Evolutionary conservation across 2,797 vertebrate genomes (phyloP), one percentile per base, ranked within the genome.

Genomic region (Falco biarmicus): DNA sequence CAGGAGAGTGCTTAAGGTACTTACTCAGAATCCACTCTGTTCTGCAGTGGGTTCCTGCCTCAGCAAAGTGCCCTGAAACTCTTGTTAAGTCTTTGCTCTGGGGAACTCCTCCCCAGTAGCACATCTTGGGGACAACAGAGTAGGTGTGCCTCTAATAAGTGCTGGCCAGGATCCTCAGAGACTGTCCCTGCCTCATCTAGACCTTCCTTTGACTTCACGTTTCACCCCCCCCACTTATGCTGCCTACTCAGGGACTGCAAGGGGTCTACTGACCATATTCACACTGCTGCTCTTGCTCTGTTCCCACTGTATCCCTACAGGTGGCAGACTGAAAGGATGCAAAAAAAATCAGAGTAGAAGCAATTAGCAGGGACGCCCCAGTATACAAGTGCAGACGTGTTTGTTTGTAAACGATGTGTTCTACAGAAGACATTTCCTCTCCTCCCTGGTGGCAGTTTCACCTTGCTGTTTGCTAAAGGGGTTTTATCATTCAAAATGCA

Each of bases 401-500:
- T 69, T 84, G 87, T 76, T 89, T 64, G 65, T 65, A 96, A 94
- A 95, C 85, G 48, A n/a, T 47, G 57, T 14, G 37, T 53, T 84
- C 85, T 84, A 90, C 84, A 85, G 75, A 97, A 94, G 90, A 84
- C 43, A 75, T 94, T 95, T 97, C 71, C 73, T 81, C 73, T 90
- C 88, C 78, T 82, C 50, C n/a, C 68, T 22, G 6, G 43, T 32
- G 64, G 66, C 95, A 95, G 54, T 79, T 94, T 97, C 69, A 90
- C 96, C 94, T 94, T 22, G 54, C 75, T 97, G 68, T 70, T 97
- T 91, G 76, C 73, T 93, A 96, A 95, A 96, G 80, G 82, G 83
- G 76, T 96, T 97, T 97, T 90, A 95, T 97, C 90, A 94, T 93
- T 95, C 68, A 82, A 97, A 97, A 97, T 93, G 65, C 94, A 93